These are phyloP conservation scores for Turritopsis rubra DNA, from an alignment of 30 jellyfish, hydroid and myxozoan species.

Conservation along the genomic window DNA sequence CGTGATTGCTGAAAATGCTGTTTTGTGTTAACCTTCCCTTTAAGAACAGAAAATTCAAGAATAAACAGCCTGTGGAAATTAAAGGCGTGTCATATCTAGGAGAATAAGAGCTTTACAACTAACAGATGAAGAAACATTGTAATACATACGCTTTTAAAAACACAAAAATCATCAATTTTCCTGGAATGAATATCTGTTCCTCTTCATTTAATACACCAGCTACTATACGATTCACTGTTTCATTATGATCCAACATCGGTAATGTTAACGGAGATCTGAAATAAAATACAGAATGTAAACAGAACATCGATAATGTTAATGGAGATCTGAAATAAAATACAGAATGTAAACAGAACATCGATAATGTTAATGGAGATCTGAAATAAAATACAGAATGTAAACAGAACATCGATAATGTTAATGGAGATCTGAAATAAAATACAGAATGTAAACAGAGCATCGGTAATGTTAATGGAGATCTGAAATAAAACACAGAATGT, in stretches of 20 bases:
- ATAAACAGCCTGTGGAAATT: too few relatives aligned
- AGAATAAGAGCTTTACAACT: too few relatives aligned
- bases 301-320: neutral
- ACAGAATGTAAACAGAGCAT: too few relatives aligned
- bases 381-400: too few relatives aligned
- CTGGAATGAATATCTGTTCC: slow-evolving; percentile 47
- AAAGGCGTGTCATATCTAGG: too few relatives aligned
- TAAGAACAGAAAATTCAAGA: too few relatives aligned
- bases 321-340: slow-evolving; percentile 54
- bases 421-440: slow-evolving; percentile 47
- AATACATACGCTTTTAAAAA: slow-evolving; percentile 35
- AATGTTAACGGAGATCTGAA: slow-evolving; percentile 53
- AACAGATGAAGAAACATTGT: too few relatives aligned
- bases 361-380: slow-evolving; percentile 58
- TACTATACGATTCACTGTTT: slow-evolving; percentile 54
- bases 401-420: slow-evolving; percentile 45
- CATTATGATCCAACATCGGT: slow-evolving; percentile 67
- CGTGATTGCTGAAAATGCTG: too few relatives aligned
- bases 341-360: too few relatives aligned
- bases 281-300: neutral
- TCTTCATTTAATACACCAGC: slow-evolving; percentile 66
- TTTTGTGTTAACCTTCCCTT: too few relatives aligned
- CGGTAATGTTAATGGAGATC: slow-evolving; percentile 61
- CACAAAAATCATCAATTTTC: slow-evolving; percentile 31
- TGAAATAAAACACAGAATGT: neutral